Evolutionary conservation across 2,888 invertebrate species (phyloP), one percentile per base, ranked within the genome.

Genomic region (Zaprionus lineosus): DNA sequence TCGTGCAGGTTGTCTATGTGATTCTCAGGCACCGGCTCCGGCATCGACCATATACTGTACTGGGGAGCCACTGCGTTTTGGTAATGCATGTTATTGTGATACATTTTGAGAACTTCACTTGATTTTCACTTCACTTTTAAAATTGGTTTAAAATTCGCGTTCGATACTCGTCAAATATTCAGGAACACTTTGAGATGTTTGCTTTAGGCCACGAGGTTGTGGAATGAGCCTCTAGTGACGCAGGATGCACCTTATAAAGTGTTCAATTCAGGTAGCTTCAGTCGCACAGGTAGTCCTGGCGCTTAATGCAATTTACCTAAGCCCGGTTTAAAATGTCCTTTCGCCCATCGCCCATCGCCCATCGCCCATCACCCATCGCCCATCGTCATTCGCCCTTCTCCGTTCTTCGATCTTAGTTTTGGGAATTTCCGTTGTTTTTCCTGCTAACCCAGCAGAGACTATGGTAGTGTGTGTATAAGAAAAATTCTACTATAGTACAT

Each of bases 1-100:
- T 67, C 74, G 24, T 85, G 60, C 47, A 81, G 37, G 12, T 81
- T 74, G 47, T 81, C 79, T 1, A 81, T 50, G 9, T 81, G 73
- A 21, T 81, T 81, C 0, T 68, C 64, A 0, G 39, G 26, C 9
- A 44, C 3, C 2, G 57, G 36, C 16, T 65, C 56, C 9, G 53
- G 12, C 6, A 33, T 9, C 3, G 15, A n/a, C n/a, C n/a, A n/a
- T n/a, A n/a, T n/a, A n/a, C n/a, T n/a, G n/a, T n/a, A n/a, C n/a
- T n/a, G n/a, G n/a, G n/a, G n/a, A n/a, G 59, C 72, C 39, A 75
- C 15, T 3, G 68, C 68, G 15, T 12, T 37, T 11, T 75, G 68
- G 3, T 65, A 75, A 26, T 72, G 75, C 8, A 26, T 26, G 2
- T 29, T 62, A 12, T 74, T 84, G 21, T 59, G 59, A 14, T 71